A percentile compares a stretch with the other conserved stretches of the same genome.
Evolutionary conservation across 2,888 invertebrate species (phyloP).

Genomic region (Eumerus sabulonum): DNA sequence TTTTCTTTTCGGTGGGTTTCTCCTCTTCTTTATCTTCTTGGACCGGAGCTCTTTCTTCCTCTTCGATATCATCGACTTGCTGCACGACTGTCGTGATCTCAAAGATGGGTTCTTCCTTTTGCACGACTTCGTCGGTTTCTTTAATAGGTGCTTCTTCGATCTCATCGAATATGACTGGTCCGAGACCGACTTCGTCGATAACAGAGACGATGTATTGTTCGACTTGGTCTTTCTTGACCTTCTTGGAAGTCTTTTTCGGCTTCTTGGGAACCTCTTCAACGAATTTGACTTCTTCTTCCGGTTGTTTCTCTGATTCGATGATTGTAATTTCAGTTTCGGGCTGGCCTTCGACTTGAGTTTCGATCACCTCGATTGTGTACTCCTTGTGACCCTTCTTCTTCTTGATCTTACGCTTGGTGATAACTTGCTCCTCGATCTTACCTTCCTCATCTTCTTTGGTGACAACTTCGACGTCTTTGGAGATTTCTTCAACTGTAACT

Average conservation of each 20-base stretch:
- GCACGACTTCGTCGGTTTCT: constrained; percentile 68
- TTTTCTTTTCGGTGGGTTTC: constrained; percentile 61
- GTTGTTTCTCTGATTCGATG: constrained; percentile 74
- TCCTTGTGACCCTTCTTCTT: constrained; percentile 78
- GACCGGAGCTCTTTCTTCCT: constrained; percentile 51
- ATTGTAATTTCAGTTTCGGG: constrained; percentile 77
- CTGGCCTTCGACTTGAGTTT: constrained; percentile 78
- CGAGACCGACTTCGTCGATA: constrained; percentile 74
- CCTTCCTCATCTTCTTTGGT: constrained; percentile 74
- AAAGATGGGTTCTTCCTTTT: constrained; percentile 76
- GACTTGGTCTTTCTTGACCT: constrained; percentile 60
- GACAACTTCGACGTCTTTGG: constrained; percentile 72
- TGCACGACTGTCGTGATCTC: constrained; percentile 65
- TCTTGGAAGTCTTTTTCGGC: constrained; percentile 70
- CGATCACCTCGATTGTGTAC: constrained; percentile 79
- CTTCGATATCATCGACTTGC: constrained; percentile 73
- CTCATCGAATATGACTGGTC: constrained; percentile 72
- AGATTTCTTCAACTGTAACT: constrained; percentile 68
- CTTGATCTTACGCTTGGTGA: constrained; percentile 79
- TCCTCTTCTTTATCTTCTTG: constrained; percentile 69
- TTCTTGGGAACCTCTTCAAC: constrained; percentile 56
- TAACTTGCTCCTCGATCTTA: constrained; percentile 75
- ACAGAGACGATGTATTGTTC: constrained; percentile 74
- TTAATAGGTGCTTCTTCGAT: constrained; percentile 69
- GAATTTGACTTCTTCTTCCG: constrained; percentile 48